phyloP scores from a whole-genome alignment of 2,113 vertebrate genomes.

The Lates calcarifer region DNA sequence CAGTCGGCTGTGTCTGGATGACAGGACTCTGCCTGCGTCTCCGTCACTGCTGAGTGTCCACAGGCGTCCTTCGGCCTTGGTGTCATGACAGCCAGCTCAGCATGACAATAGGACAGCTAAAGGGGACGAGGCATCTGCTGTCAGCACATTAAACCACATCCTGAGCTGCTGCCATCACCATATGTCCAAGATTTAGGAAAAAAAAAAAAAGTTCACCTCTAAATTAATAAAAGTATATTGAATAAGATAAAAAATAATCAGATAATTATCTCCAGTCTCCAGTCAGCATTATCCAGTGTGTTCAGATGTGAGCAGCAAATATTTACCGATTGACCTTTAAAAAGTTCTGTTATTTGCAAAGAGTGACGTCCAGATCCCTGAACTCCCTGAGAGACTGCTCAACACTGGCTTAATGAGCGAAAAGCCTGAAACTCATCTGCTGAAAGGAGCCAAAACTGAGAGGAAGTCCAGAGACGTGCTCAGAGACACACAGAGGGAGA shows the following conservation, averaged over 20 bases:
- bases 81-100: constrained; percentile 60
- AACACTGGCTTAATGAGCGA: constrained; percentile 24
- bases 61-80: constrained; percentile 24
- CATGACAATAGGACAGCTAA: constrained; percentile 51
- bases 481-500: not conserved
- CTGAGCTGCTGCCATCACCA: constrained; percentile 30
- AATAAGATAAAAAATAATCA: not conserved
- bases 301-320: not conserved
- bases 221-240: not conserved
- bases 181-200: constrained; percentile 26
- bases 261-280: constrained; percentile 8
- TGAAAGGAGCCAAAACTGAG: not conserved
- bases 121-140: constrained; percentile 39
- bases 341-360: constrained; percentile 28
- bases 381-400: constrained; percentile 13
- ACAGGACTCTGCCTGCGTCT: constrained; percentile 41
- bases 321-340: constrained; percentile 36
- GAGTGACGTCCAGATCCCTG: not conserved
- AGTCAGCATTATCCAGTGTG: not conserved
- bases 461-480: not conserved
- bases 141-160: constrained; percentile 41
- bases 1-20: constrained; percentile 62
- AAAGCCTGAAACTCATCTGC: constrained; percentile 20
- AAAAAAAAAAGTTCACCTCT: not conserved
- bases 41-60: constrained; percentile 50